Percentiles rank a stretch among this genome's conserved stretches.
Conservation (phyloP, 2,888 invertebrate species). For the Mesochorus sp. region DNA sequence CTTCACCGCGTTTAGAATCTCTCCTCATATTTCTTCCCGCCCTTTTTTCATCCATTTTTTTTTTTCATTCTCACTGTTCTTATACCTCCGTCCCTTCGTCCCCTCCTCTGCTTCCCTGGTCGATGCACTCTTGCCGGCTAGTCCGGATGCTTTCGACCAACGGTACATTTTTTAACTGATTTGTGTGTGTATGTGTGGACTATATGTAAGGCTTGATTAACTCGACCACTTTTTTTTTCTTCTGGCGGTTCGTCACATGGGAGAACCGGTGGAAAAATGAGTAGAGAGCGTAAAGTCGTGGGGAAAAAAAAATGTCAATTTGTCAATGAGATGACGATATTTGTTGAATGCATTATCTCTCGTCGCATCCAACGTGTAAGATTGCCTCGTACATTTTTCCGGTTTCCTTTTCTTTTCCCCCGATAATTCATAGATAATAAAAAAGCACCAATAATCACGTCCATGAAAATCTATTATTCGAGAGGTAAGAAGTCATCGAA, state of each 20-base stretch:
- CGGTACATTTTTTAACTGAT: slow-evolving; percentile 53
- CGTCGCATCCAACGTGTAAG: too few species aligned
- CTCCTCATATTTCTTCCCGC: slow-evolving; percentile 54
- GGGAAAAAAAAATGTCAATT: too few species aligned
- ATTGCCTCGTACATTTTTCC: too few species aligned
- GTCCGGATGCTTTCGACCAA: slow-evolving; percentile 24
- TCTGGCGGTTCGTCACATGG: too few species aligned
- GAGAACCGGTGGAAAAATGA: too few species aligned
- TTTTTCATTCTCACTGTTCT: slow-evolving; percentile 41
- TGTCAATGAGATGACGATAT: too few species aligned
- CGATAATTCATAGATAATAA: too few species aligned
- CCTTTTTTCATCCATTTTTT: slow-evolving; percentile 48
- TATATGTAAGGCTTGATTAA: background rate
- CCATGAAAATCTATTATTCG: slow-evolving; percentile 5
- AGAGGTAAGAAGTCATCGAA: slow-evolving; percentile 31
- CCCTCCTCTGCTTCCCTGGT: slow-evolving; percentile 36
- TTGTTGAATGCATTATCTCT: too few species aligned
- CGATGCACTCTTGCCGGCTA: slow-evolving; percentile 57
- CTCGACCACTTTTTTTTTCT: background rate
- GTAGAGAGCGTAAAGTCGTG: too few species aligned
- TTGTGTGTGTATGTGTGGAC: background rate
- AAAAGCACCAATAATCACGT: slow-evolving; percentile 24
- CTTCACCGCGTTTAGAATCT: slow-evolving; percentile 51
- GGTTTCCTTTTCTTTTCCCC: too few species aligned
- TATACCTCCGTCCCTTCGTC: slow-evolving; percentile 8